Percentiles rank a stretch among this genome's conserved stretches.
Conservation (phyloP, 2,888 invertebrate genomes). For the Lacanobia wlatinum region DNA sequence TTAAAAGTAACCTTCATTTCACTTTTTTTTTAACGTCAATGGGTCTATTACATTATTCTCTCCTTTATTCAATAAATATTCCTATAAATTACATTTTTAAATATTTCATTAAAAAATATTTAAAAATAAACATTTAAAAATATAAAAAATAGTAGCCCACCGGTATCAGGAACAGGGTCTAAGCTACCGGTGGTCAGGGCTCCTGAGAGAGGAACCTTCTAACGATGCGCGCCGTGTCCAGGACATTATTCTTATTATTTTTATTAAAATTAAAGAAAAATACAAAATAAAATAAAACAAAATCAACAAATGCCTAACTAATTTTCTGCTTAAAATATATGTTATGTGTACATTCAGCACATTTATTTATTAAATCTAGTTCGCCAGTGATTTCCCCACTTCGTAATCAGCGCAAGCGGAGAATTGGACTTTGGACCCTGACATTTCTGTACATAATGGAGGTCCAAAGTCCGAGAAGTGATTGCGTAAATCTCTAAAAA, state of each 20-base stretch:
- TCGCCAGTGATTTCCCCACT: conserved; percentile 34
- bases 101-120: no score
- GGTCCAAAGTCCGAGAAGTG: conserved; percentile 63
- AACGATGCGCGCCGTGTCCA: no score
- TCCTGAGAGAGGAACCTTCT: no score
- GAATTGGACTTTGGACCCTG: conserved; percentile 45
- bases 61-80: no score
- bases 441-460: conserved; percentile 52
- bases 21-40: not conserved
- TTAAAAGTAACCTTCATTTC: not conserved
- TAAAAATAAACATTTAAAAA: not conserved
- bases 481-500: conserved; percentile 40
- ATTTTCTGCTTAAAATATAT: not conserved
- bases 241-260: no score
- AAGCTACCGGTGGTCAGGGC: no score
- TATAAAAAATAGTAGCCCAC: no score
- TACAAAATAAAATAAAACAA: not conserved
- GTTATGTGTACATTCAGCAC: conserved; percentile 21
- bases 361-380: conserved; percentile 22
- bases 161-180: no score
- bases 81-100: no score
- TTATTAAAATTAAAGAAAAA: no score
- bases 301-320: not conserved
- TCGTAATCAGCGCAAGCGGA: conserved; percentile 19
- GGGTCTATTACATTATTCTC: not conserved